A percentile compares a stretch with the other conserved stretches of the same genome.
These are phyloP conservation scores for Lates calcarifer DNA, from an alignment of 2,113 vertebrate genomes.

Conservation along the genomic window DNA sequence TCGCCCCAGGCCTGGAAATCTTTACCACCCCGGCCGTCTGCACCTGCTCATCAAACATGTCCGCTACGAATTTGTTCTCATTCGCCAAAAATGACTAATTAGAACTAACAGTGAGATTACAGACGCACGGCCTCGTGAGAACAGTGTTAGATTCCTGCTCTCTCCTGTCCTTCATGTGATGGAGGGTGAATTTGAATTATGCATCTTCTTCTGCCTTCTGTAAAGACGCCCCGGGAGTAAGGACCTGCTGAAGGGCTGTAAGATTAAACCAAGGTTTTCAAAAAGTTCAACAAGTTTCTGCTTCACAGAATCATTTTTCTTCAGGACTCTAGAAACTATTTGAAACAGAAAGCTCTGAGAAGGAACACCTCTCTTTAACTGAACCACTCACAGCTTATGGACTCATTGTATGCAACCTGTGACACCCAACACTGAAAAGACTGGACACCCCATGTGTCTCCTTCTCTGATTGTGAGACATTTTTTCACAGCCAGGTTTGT, in stretches of 20 bases:
- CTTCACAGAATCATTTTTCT: not conserved
- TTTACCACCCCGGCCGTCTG: not conserved
- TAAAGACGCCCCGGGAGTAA: too few species aligned
- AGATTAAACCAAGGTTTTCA: not conserved
- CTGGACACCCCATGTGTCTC: too few species aligned
- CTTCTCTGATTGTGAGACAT: too few species aligned
- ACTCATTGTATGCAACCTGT: not conserved
- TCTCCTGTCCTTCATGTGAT: not conserved
- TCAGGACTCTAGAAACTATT: too few species aligned
- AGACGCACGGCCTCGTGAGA: not conserved
- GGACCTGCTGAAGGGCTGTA: too few species aligned
- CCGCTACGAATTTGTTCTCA: constrained; percentile 16
- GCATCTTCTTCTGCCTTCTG: too few species aligned
- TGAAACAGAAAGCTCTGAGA: too few species aligned
- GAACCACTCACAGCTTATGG: too few species aligned
- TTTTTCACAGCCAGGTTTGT: too few species aligned
- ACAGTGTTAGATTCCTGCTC: not conserved
- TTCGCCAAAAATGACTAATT: constrained; percentile 2
- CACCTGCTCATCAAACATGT: constrained; percentile 3
- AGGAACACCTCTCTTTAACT: too few species aligned
- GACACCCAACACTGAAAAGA: not conserved
- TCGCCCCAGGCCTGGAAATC: constrained; percentile 15
- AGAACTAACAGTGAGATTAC: not conserved
- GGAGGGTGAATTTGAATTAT: not conserved
- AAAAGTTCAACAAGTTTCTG: not conserved